Evolutionary conservation across 2,888 invertebrate genomes (phyloP).

Genomic region (Strigamia maritima): DNA sequence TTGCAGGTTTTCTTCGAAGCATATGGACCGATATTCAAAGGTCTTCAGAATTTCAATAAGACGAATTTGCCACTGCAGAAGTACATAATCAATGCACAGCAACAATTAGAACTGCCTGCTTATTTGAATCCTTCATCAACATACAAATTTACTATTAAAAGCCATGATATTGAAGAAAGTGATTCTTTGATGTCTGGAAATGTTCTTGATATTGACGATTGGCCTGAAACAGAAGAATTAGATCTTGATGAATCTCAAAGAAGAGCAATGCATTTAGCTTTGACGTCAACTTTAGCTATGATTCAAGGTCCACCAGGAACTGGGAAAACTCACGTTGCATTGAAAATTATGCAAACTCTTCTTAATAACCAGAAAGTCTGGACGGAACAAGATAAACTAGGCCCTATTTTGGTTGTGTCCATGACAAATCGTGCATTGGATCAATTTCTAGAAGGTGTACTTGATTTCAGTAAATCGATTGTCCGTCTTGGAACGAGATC

Average conservation of each 20-base stretch:
- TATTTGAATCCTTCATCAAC: not conserved
- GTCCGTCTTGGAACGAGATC: constrained; percentile 69
- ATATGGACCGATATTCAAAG: not conserved
- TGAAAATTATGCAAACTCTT: constrained; percentile 49
- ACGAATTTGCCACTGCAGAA: constrained; percentile 9
- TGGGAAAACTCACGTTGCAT: constrained; percentile 54
- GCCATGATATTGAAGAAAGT: no score
- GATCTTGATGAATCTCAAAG: constrained; percentile 48
- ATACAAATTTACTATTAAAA: not conserved
- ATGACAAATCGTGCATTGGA: constrained; percentile 57
- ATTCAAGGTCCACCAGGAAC: constrained; percentile 58
- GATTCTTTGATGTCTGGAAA: not conserved
- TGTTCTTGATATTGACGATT: not conserved
- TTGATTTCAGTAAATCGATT: constrained; percentile 59
- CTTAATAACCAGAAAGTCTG: constrained; percentile 46
- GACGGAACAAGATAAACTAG: not conserved
- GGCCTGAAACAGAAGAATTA: constrained; percentile 42
- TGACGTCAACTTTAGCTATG: constrained; percentile 49
- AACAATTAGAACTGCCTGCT: not conserved
- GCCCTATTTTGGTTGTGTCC: constrained; percentile 71
- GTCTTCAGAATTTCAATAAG: not conserved
- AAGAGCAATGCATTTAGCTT: constrained; percentile 46
- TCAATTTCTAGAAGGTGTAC: constrained; percentile 73
- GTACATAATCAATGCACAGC: constrained; percentile 8
- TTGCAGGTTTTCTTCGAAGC: constrained; percentile 8